Conservation (phyloP, 1,140 invertebrate genomes). For the Orchestia grillus region DNA sequence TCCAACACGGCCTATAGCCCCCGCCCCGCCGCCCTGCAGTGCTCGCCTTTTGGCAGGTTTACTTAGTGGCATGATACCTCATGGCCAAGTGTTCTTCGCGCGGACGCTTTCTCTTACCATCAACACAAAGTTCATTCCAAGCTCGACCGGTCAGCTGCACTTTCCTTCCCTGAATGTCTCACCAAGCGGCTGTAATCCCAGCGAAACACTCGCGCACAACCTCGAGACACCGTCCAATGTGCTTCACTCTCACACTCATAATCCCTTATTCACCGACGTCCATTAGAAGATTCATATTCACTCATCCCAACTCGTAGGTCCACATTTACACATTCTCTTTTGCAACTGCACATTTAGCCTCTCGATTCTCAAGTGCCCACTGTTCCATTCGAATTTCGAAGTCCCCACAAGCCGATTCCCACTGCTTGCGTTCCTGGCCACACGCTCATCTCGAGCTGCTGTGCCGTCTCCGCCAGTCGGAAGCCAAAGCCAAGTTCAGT, state of each 20-base stretch:
- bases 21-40: no score
- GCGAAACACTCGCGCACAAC: not conserved
- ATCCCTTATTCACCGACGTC: not conserved
- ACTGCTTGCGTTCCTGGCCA: not conserved
- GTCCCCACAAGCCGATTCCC: no score
- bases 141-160: not conserved
- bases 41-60: no score
- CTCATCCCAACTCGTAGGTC: no score
- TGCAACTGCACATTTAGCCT: no score
- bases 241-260: not conserved
- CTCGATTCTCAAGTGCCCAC: no score
- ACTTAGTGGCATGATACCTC: no score
- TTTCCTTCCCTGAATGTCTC: not conserved
- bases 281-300: no score
- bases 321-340: no score
- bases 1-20: not conserved
- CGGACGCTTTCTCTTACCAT: not conserved
- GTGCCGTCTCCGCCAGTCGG: not conserved
- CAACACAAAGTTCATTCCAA: not conserved
- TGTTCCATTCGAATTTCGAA: no score
- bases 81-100: not conserved
- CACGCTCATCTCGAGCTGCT: not conserved
- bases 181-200: not conserved
- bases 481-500: not conserved
- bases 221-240: not conserved